Evolutionary conservation across 92 coral and sea anemone species (phyloP).

Genomic region (Palythoa grandis): DNA sequence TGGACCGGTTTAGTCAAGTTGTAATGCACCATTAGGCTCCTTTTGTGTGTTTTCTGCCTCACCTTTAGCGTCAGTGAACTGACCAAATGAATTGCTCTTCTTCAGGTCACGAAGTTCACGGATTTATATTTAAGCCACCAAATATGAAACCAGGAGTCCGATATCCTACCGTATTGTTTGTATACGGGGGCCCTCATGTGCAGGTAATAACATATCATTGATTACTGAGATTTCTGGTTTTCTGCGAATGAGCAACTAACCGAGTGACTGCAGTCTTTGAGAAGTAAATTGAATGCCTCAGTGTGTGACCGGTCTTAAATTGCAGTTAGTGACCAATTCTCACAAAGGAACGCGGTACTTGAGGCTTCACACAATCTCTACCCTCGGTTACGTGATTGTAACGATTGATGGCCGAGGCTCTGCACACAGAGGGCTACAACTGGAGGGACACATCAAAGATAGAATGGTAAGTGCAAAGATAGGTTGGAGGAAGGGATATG

Average conservation of each 20-base stretch:
- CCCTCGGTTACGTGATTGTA: conserved; percentile 94
- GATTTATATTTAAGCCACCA: conserved; percentile 90
- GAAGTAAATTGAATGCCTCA: neutral
- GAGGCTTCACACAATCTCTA: conserved; percentile 92
- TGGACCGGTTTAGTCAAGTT: too few relatives aligned
- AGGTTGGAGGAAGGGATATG: neutral
- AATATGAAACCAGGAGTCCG: conserved; percentile 76
- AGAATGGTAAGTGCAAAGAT: conserved; percentile 72
- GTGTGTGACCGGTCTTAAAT: neutral
- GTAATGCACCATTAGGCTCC: too few relatives aligned
- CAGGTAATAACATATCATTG: conserved; percentile 61
- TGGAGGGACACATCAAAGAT: conserved; percentile 86
- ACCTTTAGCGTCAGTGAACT: too few relatives aligned
- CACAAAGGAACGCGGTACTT: conserved; percentile 95
- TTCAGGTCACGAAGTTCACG: conserved; percentile 91
- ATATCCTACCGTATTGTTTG: conserved; percentile 89
- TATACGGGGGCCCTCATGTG: conserved; percentile 98
- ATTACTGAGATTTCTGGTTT: neutral
- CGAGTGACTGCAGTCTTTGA: neutral
- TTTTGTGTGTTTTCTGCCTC: too few relatives aligned
- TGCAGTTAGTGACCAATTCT: conserved; percentile 89
- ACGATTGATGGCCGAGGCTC: conserved; percentile 95
- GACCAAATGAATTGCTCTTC: neutral
- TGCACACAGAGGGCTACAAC: conserved; percentile 84
- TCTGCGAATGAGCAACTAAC: neutral